phyloP scores from a whole-genome alignment of 1,140 invertebrate species.

The Meloidogyne floridensis region DNA sequence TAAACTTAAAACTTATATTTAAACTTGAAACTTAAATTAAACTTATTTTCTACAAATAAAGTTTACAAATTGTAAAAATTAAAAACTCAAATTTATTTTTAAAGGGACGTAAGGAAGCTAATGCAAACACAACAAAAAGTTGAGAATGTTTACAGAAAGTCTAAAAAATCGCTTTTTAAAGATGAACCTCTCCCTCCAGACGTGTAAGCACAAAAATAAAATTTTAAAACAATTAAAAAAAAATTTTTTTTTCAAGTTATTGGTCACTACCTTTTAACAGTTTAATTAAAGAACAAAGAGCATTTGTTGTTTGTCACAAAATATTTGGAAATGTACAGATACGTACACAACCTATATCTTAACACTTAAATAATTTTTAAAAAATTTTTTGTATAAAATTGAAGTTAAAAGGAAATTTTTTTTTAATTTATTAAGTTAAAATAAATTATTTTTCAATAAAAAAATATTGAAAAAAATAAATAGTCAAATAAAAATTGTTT shows the following conservation, averaged over 20 bases:
- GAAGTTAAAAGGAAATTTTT: too few species aligned
- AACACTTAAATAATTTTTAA: too few species aligned
- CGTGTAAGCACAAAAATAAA: slow-evolving; percentile 23
- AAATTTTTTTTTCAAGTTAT: slow-evolving; percentile 36
- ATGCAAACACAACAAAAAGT: slow-evolving; percentile 61
- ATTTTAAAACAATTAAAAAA: neutral
- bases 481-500: too few species aligned
- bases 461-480: too few species aligned
- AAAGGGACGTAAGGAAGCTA: slow-evolving; percentile 58
- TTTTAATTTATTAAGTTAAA: too few species aligned
- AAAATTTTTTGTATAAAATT: neutral
- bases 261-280: slow-evolving; percentile 59
- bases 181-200: slow-evolving; percentile 49
- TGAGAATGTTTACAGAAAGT: slow-evolving; percentile 60
- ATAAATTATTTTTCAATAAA: too few species aligned
- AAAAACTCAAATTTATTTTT: too few species aligned
- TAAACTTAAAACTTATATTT: too few species aligned
- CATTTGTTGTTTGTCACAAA: slow-evolving; percentile 63
- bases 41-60: too few species aligned
- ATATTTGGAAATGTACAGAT: slow-evolving; percentile 65
- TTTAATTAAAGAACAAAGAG: slow-evolving; percentile 56
- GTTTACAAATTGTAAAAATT: too few species aligned
- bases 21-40: too few species aligned
- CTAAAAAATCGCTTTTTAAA: slow-evolving; percentile 58
- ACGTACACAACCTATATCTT: slow-evolving; percentile 6